Evolutionary conservation across 2,797 vertebrate genomes (phyloP).

Genomic region (Vireo griseus): DNA sequence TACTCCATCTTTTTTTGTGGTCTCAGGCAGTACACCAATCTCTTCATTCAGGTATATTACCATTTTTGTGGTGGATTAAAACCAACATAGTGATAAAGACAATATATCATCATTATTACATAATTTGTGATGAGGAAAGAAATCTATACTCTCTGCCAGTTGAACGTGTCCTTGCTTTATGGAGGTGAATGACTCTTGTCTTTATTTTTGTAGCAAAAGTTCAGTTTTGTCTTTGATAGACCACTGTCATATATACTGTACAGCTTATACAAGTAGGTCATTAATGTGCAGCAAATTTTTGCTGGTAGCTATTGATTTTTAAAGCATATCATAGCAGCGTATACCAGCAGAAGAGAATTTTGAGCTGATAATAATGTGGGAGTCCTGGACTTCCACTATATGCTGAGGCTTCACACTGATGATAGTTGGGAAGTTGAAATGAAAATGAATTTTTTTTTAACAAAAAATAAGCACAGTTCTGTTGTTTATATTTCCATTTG

Average conservation of each 20-base stretch:
- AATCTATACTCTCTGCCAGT: neutral
- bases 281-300: neutral
- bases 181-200: neutral
- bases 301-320: conserved; percentile 38
- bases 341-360: neutral
- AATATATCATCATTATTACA: neutral
- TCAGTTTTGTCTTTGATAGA: neutral
- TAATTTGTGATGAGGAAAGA: neutral
- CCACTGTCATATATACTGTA: neutral
- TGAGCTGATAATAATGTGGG: neutral
- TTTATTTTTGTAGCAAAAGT: neutral
- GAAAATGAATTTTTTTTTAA: neutral
- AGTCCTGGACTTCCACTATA: neutral
- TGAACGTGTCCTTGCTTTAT: neutral
- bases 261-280: neutral
- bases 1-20: neutral
- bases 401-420: neutral
- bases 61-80: neutral
- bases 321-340: neutral
- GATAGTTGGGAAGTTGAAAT: neutral
- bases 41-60: neutral
- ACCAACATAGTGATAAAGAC: neutral
- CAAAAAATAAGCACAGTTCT: neutral
- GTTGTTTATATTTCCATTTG: neutral
- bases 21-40: neutral